These are phyloP conservation scores for Oxyruncus cristatus DNA, from an alignment of 2,113 vertebrate species.

Conservation along the genomic window DNA sequence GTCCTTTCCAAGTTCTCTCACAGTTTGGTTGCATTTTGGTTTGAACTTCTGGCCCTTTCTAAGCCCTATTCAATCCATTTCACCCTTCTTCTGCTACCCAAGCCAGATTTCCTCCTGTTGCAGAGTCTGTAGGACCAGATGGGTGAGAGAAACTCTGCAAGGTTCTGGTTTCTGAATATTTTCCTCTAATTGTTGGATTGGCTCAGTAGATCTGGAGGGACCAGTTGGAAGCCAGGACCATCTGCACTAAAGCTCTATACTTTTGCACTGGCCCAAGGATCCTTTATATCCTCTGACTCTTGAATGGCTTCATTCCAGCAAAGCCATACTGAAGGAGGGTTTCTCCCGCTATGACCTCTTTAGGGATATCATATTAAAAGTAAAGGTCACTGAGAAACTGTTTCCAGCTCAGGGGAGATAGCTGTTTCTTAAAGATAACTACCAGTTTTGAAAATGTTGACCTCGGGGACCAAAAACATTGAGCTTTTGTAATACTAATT, in stretches of 20 bases:
- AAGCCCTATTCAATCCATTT: neutral
- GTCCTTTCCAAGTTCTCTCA: neutral
- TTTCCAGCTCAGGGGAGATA: conserved; percentile 23
- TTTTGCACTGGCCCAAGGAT: conserved; percentile 26
- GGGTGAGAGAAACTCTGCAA: conserved; percentile 16
- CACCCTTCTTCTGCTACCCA: neutral
- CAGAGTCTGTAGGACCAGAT: conserved; percentile 57
- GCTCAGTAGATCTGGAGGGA: conserved; percentile 54
- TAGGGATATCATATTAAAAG: conserved; percentile 39
- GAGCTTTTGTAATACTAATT: conserved; percentile 5
- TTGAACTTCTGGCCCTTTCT: conserved; percentile 29
- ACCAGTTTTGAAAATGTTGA: conserved; percentile 27
- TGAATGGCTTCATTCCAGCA: conserved; percentile 21
- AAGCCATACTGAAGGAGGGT: neutral
- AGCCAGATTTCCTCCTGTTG: conserved; percentile 60
- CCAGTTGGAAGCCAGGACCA: conserved; percentile 61
- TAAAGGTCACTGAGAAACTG: conserved; percentile 42
- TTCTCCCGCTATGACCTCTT: conserved; percentile 43
- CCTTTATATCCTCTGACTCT: conserved; percentile 40
- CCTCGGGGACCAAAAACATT: neutral
- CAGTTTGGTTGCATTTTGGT: neutral
- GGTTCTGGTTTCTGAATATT: conserved; percentile 53
- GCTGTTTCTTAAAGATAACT: conserved; percentile 52
- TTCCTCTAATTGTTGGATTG: conserved; percentile 43
- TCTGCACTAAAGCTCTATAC: conserved; percentile 41